Base-by-base conservation (phyloP, 2,113 vertebrate genomes). In the Actenoides lindsayi region DNA sequence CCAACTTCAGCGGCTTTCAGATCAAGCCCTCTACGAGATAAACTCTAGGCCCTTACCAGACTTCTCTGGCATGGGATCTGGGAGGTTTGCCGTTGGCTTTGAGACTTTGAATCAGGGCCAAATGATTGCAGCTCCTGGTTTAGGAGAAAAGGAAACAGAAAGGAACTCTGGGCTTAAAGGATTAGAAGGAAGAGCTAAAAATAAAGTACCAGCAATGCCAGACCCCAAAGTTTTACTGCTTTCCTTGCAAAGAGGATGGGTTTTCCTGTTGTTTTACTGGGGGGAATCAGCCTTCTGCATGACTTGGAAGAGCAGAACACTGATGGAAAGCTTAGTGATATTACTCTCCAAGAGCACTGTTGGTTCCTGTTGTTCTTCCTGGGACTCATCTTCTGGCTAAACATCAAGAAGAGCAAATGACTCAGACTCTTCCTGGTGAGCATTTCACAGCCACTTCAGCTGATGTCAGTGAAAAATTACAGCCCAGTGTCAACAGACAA, bases 111-210 rank as follows among this genome's bases (percentile, higher is more conserved):
- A 78, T 31, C 15, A 0, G 37, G 53, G 89, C 96, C 96, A 97
- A 87, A 48, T 35, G 67, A 94, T 92, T 94, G 83, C 87, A 89
- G 92, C 83, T 92, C 86, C 93, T 89, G 89, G 62, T 92, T 94
- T 91, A 68, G 74, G 73, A 80, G 53, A 89, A 96, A 76, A 92
- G 92, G 95, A 97, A 97, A 86, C 90, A 97, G 91, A 96, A 79
- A 96, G 94, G 86, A 96, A 89, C 94, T 73, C 8, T 2, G 1
- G 53, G 83, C 89, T 96, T 96, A 97, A 95, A 71, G 92, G 96
- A 94, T 96, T 94, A 96, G 83, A 96, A 84, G 82, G 77, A 91
- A 95, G 95, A 94, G 83, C 92, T 96, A 96, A 97, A 95, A 94
- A 96, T 96, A 96, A 96, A 94, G 48, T 21, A 46, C 76, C 86